Base-by-base conservation (phyloP, 64 coral and sea anemone genomes). In the Exaiptasia diaphana region DNA sequence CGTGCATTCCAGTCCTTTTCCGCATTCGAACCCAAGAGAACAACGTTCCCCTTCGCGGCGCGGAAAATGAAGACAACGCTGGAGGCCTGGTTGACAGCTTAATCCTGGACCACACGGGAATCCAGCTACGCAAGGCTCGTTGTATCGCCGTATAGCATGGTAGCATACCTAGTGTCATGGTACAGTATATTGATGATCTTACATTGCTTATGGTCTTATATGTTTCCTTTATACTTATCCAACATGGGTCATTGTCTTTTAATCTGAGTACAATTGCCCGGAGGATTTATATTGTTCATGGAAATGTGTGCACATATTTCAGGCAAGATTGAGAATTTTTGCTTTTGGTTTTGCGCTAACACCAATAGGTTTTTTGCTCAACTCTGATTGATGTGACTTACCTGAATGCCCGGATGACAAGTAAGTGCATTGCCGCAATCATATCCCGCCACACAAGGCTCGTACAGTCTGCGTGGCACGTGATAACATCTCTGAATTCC, bases 401-500 rank as follows among this genome's bases (percentile, higher is more conserved):
- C 84, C 60, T 88, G 86, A 59, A 88, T 61, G 4, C 82, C 90
- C 1, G 90, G 90, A 40, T 85, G 71, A 75, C 90, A 92, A 17
- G 82, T 73, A n/a, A 92, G 82, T 26, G 82, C 90, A 24, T 29
- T 64, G 13, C 74, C 90, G 81, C 90, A 92, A 8, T 49, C 64
- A 59, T 41, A 81, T 20, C 90, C 90, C 15, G 67, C 38, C 34
- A 85, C 83, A 22, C 90, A 92, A 6, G 90, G 90, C 33, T 92
- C 90, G 60, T 79, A 57, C 75, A 86, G 33, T 14, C 53, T 48
- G 53, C 90, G 61, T 40, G 82, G 90, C 39, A 64, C 64, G 68
- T 92, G 82, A 48, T 79, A 92, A 32, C 90, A 92, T 86, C 68
- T 92, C 55, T 92, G 90, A 18, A 92, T 76, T 41, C 90, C 90